Evolutionary conservation across 1,140 invertebrate genomes (phyloP).

Genomic region (Telenomus remus): DNA sequence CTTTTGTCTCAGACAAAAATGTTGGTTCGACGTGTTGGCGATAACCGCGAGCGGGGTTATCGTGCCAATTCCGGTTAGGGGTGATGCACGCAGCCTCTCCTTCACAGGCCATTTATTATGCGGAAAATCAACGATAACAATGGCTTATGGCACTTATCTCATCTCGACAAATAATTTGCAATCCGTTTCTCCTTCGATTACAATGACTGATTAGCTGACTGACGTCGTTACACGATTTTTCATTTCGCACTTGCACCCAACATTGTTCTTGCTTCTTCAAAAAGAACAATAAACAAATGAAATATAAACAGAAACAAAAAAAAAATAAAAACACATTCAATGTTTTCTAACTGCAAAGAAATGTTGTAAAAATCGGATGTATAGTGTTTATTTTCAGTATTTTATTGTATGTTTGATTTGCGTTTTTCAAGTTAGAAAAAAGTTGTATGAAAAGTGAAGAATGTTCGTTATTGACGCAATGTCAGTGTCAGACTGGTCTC

Average conservation of each 20-base stretch:
- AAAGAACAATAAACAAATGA: too few species aligned
- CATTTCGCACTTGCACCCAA: not conserved
- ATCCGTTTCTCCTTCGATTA: not conserved
- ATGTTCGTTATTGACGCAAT: slow-evolving; percentile 26
- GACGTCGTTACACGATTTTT: too few species aligned
- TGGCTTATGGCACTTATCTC: slow-evolving; percentile 31
- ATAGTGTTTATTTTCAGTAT: too few species aligned
- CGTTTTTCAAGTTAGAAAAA: too few species aligned
- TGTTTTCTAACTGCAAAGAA: too few species aligned
- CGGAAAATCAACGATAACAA: slow-evolving; percentile 47
- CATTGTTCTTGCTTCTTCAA: not conserved
- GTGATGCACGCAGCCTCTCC: slow-evolving; percentile 24
- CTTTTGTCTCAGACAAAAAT: slow-evolving; percentile 23
- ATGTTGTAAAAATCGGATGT: too few species aligned
- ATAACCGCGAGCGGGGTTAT: slow-evolving; percentile 56
- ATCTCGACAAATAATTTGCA: slow-evolving; percentile 30
- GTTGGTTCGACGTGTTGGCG: slow-evolving; percentile 11
- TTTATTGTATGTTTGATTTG: slow-evolving; percentile 9
- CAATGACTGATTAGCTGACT: not conserved
- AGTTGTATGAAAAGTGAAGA: too few species aligned
- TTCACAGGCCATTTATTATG: slow-evolving; percentile 39
- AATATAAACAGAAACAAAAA: too few species aligned
- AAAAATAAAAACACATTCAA: too few species aligned
- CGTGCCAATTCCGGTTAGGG: slow-evolving; percentile 46
- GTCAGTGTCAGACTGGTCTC: slow-evolving; percentile 25